These are phyloP conservation scores for Strongylocentrotus purpuratus DNA, from an alignment of 35 echinoderm and acorn worm species.

Conservation along the genomic window DNA sequence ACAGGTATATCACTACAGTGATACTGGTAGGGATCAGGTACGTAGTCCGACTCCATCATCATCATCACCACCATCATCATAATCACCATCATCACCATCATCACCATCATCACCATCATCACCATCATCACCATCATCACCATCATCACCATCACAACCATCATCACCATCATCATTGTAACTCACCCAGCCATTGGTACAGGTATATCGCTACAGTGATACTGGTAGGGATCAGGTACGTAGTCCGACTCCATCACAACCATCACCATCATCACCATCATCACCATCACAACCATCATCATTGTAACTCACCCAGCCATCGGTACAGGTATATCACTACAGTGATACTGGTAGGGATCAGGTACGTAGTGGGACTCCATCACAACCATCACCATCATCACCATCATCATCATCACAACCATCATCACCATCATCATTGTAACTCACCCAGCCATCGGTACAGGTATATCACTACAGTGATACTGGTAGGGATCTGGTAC, in stretches of 20 bases:
- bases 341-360: conserved; percentile 54
- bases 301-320: conserved; percentile 49
- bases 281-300: background rate
- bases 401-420: background rate
- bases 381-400: background rate
- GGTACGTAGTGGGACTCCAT: conserved; percentile 52
- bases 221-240: conserved; percentile 54
- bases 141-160: background rate
- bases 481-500: conserved; percentile 57
- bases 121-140: background rate
- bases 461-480: conserved; percentile 42
- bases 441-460: conserved; percentile 59
- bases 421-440: background rate
- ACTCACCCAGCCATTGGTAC: conserved; percentile 59
- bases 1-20: conserved; percentile 37
- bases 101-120: background rate
- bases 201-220: conserved; percentile 46
- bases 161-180: background rate
- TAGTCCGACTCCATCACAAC: no score
- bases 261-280: background rate
- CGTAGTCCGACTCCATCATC: no score
- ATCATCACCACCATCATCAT: background rate
- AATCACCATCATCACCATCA: background rate
- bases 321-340: conserved; percentile 23
- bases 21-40: conserved; percentile 58